Conservation (phyloP, 2,113 vertebrate species). For the Hoplias malabaricus region DNA sequence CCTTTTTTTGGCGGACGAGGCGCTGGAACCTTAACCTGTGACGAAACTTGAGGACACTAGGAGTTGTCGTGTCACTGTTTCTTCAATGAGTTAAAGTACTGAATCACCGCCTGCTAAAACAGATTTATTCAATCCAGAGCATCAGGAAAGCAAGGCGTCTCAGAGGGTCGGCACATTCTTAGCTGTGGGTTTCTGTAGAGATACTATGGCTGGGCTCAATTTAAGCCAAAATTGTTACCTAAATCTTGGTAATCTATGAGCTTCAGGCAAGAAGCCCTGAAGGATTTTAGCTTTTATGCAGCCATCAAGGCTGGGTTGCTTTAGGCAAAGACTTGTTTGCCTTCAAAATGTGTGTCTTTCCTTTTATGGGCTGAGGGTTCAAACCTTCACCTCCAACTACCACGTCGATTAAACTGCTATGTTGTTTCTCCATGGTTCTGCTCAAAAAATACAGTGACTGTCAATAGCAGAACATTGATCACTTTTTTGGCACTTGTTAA, state of each 20-base stretch:
- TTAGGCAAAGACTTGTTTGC: background rate
- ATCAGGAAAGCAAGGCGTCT: background rate
- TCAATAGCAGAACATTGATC: background rate
- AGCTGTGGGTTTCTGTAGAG: background rate
- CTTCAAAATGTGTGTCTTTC: background rate
- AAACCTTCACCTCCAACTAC: background rate
- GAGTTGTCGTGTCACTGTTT: background rate
- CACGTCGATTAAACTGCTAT: background rate
- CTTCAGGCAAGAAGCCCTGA: background rate
- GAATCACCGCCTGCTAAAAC: background rate
- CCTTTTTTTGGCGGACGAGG: background rate
- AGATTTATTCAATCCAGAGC: background rate
- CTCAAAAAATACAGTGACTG: background rate
- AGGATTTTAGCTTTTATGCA: constrained; percentile 3
- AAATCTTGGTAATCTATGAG: background rate
- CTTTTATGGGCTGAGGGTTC: background rate
- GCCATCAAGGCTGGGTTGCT: background rate
- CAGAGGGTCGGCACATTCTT: background rate
- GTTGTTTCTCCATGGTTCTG: background rate
- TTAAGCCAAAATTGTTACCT: background rate
- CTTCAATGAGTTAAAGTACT: background rate
- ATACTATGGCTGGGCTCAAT: background rate
- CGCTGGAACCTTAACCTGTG: background rate
- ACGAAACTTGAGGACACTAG: background rate
- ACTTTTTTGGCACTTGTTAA: background rate